A percentile compares a stretch with the other conserved stretches of the same genome.
phyloP scores from a whole-genome alignment of 1,140 invertebrate species.

The Acromyrmex echinatior region DNA sequence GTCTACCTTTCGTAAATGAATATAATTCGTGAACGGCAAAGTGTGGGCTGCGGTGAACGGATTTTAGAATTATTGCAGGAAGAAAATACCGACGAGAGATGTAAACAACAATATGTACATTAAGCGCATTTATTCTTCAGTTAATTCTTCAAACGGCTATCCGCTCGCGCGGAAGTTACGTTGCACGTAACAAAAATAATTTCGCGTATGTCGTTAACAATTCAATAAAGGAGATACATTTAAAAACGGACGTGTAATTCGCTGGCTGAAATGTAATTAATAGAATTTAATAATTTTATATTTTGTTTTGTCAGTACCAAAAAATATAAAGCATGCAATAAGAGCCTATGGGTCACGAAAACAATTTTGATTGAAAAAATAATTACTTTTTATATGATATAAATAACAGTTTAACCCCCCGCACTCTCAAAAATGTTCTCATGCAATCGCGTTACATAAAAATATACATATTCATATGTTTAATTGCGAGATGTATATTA shows the following conservation, averaged over 20 bases:
- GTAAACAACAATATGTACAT: constrained; percentile 13
- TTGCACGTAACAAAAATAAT: constrained; percentile 46
- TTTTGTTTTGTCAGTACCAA: background rate
- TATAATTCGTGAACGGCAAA: background rate
- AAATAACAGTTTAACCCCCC: background rate
- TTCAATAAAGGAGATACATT: constrained; percentile 44
- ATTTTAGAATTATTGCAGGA: constrained; percentile 14
- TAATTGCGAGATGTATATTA: background rate
- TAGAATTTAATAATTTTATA: constrained; percentile 48
- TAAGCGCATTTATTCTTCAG: constrained; percentile 43
- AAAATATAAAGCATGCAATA: constrained; percentile 18
- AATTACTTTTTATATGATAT: constrained; percentile 22
- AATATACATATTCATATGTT: background rate
- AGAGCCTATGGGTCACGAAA: background rate
- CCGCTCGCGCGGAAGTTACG: constrained; percentile 39
- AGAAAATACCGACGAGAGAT: background rate
- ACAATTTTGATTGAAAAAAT: constrained; percentile 24
- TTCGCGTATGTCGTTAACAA: constrained; percentile 32
- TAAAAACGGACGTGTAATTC: constrained; percentile 32
- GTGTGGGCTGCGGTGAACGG: background rate
- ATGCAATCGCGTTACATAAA: background rate
- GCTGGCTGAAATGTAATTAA: background rate
- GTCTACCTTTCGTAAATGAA: background rate
- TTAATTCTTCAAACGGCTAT: constrained; percentile 49
- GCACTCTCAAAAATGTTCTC: background rate